These are phyloP conservation scores for Hyperopisus bebe DNA, from an alignment of 2,113 vertebrate species.

Conservation along the genomic window DNA sequence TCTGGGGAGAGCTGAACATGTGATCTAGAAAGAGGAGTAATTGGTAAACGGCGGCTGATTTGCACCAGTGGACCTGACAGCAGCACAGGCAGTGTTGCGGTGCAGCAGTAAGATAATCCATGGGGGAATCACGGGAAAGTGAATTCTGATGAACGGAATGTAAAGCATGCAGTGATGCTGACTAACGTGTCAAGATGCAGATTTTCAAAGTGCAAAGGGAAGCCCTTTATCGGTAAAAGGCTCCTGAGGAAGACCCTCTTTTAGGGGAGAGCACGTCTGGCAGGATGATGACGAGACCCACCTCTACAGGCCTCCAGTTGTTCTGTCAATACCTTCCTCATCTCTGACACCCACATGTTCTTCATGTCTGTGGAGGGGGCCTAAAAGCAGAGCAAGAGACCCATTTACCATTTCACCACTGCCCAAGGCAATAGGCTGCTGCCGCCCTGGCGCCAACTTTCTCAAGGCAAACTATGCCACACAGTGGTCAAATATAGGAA, in stretches of 20 bases:
- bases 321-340: constrained; percentile 83
- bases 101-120: neutral
- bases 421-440: neutral
- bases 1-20: neutral
- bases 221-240: neutral
- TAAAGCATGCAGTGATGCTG: neutral
- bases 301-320: constrained; percentile 84
- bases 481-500: constrained; percentile 30
- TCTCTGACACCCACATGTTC: constrained; percentile 89
- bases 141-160: neutral
- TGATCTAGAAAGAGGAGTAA: neutral
- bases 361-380: constrained; percentile 87
- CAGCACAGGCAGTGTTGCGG: neutral
- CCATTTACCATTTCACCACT: neutral
- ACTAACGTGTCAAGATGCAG: neutral
- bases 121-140: neutral
- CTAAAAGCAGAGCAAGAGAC: constrained; percentile 47
- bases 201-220: neutral
- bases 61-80: neutral
- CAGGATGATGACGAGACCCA: constrained; percentile 30
- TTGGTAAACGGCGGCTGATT: neutral
- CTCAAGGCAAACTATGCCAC: constrained; percentile 46
- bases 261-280: neutral
- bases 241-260: neutral
- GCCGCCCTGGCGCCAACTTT: neutral